phyloP scores from a whole-genome alignment of 2,888 invertebrate species.

The Parthenolecanium corni region DNA sequence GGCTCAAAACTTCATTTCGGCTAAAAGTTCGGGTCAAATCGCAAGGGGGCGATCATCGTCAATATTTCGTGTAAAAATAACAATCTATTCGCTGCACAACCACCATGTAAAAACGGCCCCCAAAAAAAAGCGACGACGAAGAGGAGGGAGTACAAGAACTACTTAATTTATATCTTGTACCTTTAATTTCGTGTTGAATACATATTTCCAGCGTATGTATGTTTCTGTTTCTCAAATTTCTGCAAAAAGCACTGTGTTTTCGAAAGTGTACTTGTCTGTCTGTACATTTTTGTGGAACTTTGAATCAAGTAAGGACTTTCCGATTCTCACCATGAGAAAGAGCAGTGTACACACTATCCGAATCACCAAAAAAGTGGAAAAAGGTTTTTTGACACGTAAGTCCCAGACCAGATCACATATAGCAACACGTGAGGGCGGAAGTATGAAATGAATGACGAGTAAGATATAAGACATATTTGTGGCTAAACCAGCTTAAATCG shows the following conservation, averaged over 20 bases:
- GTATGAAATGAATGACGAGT: too few relatives aligned
- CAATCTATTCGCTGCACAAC: too few relatives aligned
- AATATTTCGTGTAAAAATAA: too few relatives aligned
- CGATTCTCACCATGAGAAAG: neutral
- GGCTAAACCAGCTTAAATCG: too few relatives aligned
- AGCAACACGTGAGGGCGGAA: too few relatives aligned
- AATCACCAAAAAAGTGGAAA: neutral
- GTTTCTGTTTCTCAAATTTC: neutral
- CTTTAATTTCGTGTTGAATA: neutral
- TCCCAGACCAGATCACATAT: neutral
- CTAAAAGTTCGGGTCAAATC: too few relatives aligned
- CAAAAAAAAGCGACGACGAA: too few relatives aligned
- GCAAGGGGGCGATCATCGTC: too few relatives aligned
- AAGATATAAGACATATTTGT: too few relatives aligned
- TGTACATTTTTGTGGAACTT: neutral
- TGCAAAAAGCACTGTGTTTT: neutral
- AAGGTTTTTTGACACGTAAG: neutral
- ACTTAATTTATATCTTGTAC: neutral
- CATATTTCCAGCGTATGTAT: neutral
- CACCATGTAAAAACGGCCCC: too few relatives aligned
- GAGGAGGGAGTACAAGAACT: neutral
- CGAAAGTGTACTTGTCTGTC: neutral
- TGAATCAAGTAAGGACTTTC: neutral
- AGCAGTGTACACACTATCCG: too few relatives aligned
- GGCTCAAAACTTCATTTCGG: too few relatives aligned